These are phyloP conservation scores for Drosophila anomalata DNA, from an alignment of 2,888 invertebrate genomes.

Conservation along the genomic window DNA sequence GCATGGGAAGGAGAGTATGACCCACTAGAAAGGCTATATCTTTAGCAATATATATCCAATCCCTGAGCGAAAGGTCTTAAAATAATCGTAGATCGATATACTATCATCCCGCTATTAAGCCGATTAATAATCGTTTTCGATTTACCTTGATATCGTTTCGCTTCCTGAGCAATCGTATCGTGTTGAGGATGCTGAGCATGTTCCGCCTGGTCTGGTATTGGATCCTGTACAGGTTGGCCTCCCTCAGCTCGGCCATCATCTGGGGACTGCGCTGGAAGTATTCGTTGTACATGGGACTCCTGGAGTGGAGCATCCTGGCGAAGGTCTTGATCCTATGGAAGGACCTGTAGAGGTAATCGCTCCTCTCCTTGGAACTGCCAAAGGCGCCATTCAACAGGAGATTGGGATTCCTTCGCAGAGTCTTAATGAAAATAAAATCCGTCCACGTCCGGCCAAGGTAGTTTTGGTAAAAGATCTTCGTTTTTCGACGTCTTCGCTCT, in stretches of 20 bases:
- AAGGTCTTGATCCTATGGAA: conserved; percentile 46
- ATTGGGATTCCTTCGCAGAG: conserved; percentile 43
- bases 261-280: conserved; percentile 11
- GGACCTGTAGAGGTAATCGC: conserved; percentile 13
- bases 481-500: conserved; percentile 56
- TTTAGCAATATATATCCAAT: background rate
- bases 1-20: background rate
- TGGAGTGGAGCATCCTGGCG: conserved; percentile 60
- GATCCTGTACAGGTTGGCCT: conserved; percentile 56
- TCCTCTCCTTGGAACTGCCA: conserved; percentile 19
- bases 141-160: conserved; percentile 40
- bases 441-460: conserved; percentile 51
- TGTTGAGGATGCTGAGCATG: conserved; percentile 59
- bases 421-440: conserved; percentile 55
- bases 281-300: conserved; percentile 69
- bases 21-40: background rate
- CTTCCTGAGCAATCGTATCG: conserved; percentile 42
- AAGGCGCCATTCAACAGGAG: conserved; percentile 26
- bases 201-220: conserved; percentile 68
- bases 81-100: background rate
- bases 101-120: background rate
- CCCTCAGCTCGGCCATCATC: conserved; percentile 18
- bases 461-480: conserved; percentile 56
- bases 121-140: background rate
- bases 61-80: background rate